phyloP scores from a whole-genome alignment of 1,140 invertebrate species.

The Drosophila auraria region DNA sequence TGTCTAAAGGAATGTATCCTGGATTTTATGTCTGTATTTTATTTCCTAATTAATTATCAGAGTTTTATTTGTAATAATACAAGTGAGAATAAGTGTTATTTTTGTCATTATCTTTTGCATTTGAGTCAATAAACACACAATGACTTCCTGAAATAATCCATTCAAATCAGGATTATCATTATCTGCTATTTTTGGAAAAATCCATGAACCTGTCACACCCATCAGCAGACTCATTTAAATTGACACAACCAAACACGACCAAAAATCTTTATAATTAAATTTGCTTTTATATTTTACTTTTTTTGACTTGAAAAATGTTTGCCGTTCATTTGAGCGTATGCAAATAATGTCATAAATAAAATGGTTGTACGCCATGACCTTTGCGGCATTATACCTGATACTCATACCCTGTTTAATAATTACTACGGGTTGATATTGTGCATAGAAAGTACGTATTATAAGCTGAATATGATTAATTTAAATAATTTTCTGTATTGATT shows the following conservation, averaged over 20 bases:
- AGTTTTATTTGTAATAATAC: neutral
- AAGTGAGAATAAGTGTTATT: neutral
- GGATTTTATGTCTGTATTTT: neutral
- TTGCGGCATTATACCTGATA: constrained; percentile 13
- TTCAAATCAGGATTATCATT: constrained; percentile 21
- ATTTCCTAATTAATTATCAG: neutral
- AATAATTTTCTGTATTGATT: too few species aligned
- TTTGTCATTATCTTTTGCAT: neutral
- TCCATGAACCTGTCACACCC: constrained; percentile 16
- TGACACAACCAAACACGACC: neutral
- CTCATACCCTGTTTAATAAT: constrained; percentile 17
- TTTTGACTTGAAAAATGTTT: constrained; percentile 46
- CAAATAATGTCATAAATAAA: constrained; percentile 69
- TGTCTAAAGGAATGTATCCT: too few species aligned
- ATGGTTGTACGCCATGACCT: constrained; percentile 28
- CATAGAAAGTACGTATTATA: too few species aligned
- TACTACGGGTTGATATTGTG: too few species aligned
- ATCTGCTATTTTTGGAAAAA: constrained; percentile 12
- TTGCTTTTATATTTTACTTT: constrained; percentile 45
- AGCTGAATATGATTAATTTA: too few species aligned
- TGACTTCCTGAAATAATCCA: constrained; percentile 1
- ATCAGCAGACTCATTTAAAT: constrained; percentile 22
- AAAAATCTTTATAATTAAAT: constrained; percentile 70
- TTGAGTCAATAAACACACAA: neutral
- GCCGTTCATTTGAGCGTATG: constrained; percentile 46